Conservation (phyloP, 2,113 vertebrate species). For the Spermophilus dauricus region DNA sequence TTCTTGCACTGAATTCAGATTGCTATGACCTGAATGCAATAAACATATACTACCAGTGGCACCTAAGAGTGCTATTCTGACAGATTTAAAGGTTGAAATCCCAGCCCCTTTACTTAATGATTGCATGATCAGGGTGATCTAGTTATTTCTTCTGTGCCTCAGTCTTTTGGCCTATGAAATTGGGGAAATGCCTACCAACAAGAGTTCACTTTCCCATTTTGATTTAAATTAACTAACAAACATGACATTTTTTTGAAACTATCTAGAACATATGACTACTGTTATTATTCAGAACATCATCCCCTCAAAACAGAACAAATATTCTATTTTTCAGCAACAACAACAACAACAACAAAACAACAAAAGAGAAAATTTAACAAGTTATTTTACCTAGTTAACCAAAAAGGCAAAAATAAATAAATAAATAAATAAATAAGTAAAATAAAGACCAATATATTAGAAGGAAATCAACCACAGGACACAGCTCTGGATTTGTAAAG, state of each 20-base stretch:
- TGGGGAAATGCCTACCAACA: background rate
- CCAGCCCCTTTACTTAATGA: background rate
- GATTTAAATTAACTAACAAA: constrained; percentile 1
- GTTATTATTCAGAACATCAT: background rate
- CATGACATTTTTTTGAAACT: background rate
- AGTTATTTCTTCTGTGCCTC: background rate
- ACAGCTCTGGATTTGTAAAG: background rate
- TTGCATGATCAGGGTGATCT: background rate
- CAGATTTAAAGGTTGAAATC: background rate
- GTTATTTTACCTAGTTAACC: constrained; percentile 7
- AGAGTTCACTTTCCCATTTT: background rate
- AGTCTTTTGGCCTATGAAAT: background rate
- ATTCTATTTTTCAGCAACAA: background rate
- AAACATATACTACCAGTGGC: background rate
- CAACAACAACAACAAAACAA: background rate
- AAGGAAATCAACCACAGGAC: background rate
- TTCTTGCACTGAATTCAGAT: background rate
- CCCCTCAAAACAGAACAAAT: background rate
- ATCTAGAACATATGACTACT: background rate
- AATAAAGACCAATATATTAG: background rate
- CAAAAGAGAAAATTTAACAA: background rate
- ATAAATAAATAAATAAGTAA: background rate
- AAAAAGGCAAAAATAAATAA: constrained; percentile 34
- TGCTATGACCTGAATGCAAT: background rate
- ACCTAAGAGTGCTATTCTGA: background rate